A percentile compares a stretch with the other conserved stretches of the same genome.
Evolutionary conservation across 2,113 vertebrate genomes (phyloP).

Genomic region (Ceyx cyanopectus): DNA sequence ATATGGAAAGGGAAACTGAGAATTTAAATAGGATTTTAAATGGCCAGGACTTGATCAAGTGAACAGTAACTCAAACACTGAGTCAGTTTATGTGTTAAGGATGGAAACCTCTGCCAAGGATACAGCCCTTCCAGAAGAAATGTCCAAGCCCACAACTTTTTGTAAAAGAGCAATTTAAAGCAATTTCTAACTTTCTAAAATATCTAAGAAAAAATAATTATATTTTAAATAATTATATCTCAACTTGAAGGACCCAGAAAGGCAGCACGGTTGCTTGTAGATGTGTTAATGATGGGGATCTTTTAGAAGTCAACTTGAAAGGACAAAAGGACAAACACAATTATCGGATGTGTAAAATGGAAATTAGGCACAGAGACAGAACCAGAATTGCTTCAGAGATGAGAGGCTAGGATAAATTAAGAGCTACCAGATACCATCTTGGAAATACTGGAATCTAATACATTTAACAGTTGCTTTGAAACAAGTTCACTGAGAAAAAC

Average conservation of each 20-base stretch:
- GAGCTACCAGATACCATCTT: conserved; percentile 43
- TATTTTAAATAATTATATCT: not conserved
- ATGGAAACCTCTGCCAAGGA: not conserved
- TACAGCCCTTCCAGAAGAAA: not conserved
- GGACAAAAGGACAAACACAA: conserved; percentile 44
- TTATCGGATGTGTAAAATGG: conserved; percentile 56
- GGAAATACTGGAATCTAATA: not conserved
- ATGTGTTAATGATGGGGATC: conserved; percentile 45
- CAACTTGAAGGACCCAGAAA: not conserved
- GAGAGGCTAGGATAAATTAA: conserved; percentile 32
- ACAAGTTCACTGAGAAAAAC: not conserved
- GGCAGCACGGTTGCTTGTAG: not conserved
- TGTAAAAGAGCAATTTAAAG: not conserved
- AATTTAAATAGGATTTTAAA: not conserved
- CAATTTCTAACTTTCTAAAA: conserved; percentile 1
- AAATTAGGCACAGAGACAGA: conserved; percentile 33
- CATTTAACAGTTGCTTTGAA: not conserved
- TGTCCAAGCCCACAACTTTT: not conserved
- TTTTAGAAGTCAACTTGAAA: conserved; percentile 44
- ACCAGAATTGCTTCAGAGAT: conserved; percentile 16
- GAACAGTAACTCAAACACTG: not conserved
- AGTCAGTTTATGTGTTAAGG: not conserved
- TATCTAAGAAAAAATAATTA: conserved; percentile 1
- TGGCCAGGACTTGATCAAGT: not conserved
- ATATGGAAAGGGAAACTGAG: not conserved